Evolutionary conservation across 2,113 vertebrate species (phyloP).

Genomic region (Hippocampus guttulatus): DNA sequence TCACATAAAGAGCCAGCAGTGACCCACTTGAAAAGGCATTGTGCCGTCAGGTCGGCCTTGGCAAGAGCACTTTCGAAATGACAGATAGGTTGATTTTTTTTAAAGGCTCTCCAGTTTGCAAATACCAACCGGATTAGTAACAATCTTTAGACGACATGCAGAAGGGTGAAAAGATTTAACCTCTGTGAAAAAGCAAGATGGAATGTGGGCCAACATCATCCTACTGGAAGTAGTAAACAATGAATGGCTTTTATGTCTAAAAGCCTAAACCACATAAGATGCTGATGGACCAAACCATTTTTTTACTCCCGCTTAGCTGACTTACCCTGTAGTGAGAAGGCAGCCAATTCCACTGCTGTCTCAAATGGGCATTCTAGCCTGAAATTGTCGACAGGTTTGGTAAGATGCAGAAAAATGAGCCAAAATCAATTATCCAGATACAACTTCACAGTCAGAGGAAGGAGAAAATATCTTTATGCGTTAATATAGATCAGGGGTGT

Average conservation of each 20-base stretch:
- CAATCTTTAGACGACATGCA: background rate
- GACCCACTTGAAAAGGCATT: background rate
- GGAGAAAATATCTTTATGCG: background rate
- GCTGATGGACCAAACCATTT: background rate
- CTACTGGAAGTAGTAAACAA: background rate
- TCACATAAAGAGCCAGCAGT: background rate
- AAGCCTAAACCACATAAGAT: background rate
- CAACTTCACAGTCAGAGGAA: background rate
- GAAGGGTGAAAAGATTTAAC: slow-evolving; percentile 10
- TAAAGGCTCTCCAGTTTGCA: slow-evolving; percentile 1
- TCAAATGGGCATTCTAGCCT: slow-evolving; percentile 95
- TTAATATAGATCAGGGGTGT: too few species aligned
- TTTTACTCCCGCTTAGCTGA: slow-evolving; percentile 56
- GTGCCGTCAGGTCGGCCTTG: background rate
- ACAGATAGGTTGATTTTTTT: background rate
- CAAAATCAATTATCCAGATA: background rate
- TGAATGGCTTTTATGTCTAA: background rate
- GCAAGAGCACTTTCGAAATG: background rate
- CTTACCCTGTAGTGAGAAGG: slow-evolving; percentile 93
- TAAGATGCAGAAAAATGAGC: background rate
- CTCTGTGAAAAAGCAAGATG: background rate
- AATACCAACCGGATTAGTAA: background rate
- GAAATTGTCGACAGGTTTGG: slow-evolving; percentile 22
- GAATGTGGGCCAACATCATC: background rate
- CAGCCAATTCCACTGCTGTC: slow-evolving; percentile 86